Base-by-base conservation (phyloP, 2,888 invertebrate species). In the Apamea monoglypha region DNA sequence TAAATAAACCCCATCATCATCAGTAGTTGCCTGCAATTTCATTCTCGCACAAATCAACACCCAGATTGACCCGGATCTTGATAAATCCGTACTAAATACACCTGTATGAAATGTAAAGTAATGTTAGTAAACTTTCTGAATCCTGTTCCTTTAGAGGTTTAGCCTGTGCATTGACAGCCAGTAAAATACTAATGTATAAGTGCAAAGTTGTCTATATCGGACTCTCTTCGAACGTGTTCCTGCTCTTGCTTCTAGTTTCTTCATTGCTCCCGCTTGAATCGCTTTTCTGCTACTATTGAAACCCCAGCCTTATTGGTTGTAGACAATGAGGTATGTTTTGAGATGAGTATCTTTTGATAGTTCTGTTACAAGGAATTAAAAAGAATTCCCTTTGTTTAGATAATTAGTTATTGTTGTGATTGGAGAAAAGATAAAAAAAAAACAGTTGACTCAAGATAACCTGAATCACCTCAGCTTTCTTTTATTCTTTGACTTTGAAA, bases 321-420 rank as follows among this genome's bases (percentile, higher is more conserved):
- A 63, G 25, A 80, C 83, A 83, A 84, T 83, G 21, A 32, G 16
- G 6, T 64, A n/a, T 59, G 59, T 74, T 83, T 83, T 12, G 64
- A 83, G 67, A 80, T 83, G 29, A 72, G 16, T 79, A 68, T 59
- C 63, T 72, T 80, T 61, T 72, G 50, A 80, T 80, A 61, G 21
- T 18, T 64, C n/a, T 74, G 29, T 83, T 61, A 72, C 76, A 63
- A 64, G 50, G 18, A 68, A 44, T 68, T 40, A 63, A 50, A 72
- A 73, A 84, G 7, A 71, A 80, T 56, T 36, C 21, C 40, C 80
- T 72, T 83, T 84, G 74, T 82, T 82, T 36, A 47, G 29, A 12
- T 69, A 82, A 73, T 64, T 66, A 72, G 25, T 71, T 61, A 29
- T 70, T 56, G 68, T 70, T 70, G 16, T 53, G 67, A 81, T 81